Percentiles rank a stretch among this genome's conserved stretches.
These are phyloP conservation scores for Epistrophe eligans DNA, from an alignment of 2,888 invertebrate genomes.

Conservation along the genomic window DNA sequence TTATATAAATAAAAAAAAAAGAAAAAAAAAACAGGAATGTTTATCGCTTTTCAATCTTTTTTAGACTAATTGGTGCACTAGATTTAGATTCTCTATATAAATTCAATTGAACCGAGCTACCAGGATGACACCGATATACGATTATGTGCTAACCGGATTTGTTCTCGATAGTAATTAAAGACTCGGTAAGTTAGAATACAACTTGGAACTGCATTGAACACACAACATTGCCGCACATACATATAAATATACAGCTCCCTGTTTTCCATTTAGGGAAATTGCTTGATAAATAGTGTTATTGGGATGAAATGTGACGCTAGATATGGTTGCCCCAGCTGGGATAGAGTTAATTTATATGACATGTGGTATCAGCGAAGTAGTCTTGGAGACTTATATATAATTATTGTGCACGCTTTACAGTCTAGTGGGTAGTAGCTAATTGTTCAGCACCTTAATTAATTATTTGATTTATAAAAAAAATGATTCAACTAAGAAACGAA, in stretches of 20 bases:
- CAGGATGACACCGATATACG: constrained; percentile 5
- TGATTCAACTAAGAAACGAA: background rate
- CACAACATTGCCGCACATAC: background rate
- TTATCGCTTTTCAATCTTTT: constrained; percentile 55
- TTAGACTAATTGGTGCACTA: constrained; percentile 66
- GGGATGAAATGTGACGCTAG: constrained; percentile 28
- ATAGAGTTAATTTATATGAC: constrained; percentile 21
- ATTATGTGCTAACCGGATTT: constrained; percentile 48
- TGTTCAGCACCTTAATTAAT: background rate
- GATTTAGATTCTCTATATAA: constrained; percentile 30
- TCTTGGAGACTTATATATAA: background rate
- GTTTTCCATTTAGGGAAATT: constrained; percentile 30
- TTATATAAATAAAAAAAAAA: no score
- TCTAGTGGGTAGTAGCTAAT: constrained; percentile 1
- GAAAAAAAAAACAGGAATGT: constrained; percentile 45
- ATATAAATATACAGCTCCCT: constrained; percentile 18
- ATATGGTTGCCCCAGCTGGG: background rate
- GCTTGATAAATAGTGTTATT: constrained; percentile 35
- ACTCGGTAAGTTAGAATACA: background rate
- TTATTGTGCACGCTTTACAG: constrained; percentile 9
- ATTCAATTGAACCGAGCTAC: constrained; percentile 20
- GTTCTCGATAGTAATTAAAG: constrained; percentile 47
- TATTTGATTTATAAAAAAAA: background rate
- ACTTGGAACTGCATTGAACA: constrained; percentile 6
- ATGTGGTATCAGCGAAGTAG: background rate